Evolutionary conservation across 1,140 invertebrate genomes (phyloP).

Genomic region (Cyrtorhinus lividipennis): DNA sequence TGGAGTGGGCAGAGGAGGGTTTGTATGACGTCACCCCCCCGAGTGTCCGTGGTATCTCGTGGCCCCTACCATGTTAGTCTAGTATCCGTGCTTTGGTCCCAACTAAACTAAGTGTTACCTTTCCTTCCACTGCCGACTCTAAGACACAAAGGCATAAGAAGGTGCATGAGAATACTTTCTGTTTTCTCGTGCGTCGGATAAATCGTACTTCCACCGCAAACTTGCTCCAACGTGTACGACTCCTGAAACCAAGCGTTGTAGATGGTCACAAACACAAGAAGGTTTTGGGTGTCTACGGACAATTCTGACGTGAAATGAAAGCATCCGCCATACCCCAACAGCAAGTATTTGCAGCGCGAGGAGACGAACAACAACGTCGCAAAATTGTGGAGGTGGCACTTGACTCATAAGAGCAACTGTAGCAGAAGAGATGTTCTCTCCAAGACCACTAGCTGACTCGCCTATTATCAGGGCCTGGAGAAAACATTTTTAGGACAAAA

Average conservation of each 20-base stretch:
- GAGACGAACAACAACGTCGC: conserved; percentile 85
- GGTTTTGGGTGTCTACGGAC: no score
- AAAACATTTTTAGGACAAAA: neutral
- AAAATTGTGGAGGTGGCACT: conserved; percentile 83
- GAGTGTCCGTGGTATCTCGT: no score
- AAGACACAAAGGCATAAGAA: conserved; percentile 90
- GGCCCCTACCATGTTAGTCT: no score
- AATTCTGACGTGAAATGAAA: no score
- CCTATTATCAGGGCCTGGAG: conserved; percentile 58
- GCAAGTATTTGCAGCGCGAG: conserved; percentile 88
- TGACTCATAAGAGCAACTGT: conserved; percentile 66
- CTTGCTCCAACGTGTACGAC: conserved; percentile 77
- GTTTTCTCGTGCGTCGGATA: conserved; percentile 83
- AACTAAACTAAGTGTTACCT: conserved; percentile 47
- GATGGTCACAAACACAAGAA: conserved; percentile 28
- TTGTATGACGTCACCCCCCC: no score
- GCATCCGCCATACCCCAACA: conserved; percentile 47
- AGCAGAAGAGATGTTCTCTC: conserved; percentile 48
- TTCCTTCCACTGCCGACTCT: conserved; percentile 81
- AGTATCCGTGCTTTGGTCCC: no score
- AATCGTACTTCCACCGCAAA: conserved; percentile 74
- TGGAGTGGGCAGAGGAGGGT: no score
- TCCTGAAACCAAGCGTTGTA: conserved; percentile 49
- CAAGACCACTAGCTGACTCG: conserved; percentile 43
- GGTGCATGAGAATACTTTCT: conserved; percentile 88